A percentile compares a stretch with the other conserved stretches of the same genome.
Evolutionary conservation across 2,113 vertebrate species (phyloP).

Genomic region (Sitta europaea): DNA sequence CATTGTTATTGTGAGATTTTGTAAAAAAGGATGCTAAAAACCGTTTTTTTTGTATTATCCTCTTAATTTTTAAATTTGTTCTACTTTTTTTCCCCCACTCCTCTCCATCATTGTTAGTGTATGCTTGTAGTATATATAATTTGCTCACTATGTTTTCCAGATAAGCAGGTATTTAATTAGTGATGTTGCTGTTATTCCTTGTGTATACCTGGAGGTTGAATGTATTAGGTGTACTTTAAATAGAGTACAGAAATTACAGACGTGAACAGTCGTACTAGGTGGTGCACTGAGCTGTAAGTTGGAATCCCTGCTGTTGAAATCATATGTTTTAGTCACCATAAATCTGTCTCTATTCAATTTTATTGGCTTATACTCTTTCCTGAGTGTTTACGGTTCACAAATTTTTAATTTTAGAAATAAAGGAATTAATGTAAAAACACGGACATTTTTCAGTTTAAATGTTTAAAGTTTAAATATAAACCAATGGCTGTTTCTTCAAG

Average conservation of each 20-base stretch:
- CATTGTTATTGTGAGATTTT: not conserved
- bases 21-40: not conserved
- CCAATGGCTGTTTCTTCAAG: not conserved
- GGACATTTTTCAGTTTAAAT: not conserved
- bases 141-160: not conserved
- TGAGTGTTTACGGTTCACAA: not conserved
- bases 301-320: slow-evolving; percentile 9
- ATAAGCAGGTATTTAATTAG: not conserved
- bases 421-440: not conserved
- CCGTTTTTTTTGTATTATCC: not conserved
- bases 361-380: not conserved
- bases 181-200: not conserved
- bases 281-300: not conserved
- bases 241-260: not conserved
- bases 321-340: not conserved
- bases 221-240: not conserved
- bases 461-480: not conserved
- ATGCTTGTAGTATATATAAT: not conserved
- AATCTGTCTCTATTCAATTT: not conserved
- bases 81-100: not conserved
- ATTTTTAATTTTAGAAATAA: not conserved
- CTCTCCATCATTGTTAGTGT: not conserved
- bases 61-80: not conserved
- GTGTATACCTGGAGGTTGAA: not conserved
- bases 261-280: not conserved